phyloP scores from a whole-genome alignment of 1,140 invertebrate genomes.

The Drosophila arizonae region DNA sequence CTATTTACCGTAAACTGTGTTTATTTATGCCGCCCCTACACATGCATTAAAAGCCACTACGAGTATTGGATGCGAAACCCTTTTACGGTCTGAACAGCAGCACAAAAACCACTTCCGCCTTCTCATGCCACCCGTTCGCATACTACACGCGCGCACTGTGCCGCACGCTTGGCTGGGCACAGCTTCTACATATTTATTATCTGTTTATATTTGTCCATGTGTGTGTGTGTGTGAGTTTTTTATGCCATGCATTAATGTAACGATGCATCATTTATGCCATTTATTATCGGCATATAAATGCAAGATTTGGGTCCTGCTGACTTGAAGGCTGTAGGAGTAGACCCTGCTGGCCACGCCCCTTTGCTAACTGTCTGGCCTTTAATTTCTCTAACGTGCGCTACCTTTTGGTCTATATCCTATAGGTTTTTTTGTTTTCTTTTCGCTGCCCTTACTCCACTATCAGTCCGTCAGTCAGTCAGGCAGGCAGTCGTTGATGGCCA shows the following conservation, averaged over 20 bases:
- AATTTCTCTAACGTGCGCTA: slow-evolving; percentile 38
- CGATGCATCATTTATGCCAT: slow-evolving; percentile 80
- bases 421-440: not conserved
- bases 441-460: slow-evolving; percentile 2
- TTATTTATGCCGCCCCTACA: slow-evolving; percentile 12
- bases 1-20: slow-evolving; percentile 14
- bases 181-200: slow-evolving; percentile 63
- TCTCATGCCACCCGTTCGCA: slow-evolving; percentile 8
- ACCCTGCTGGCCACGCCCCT: slow-evolving; percentile 19
- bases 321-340: slow-evolving; percentile 25
- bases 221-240: slow-evolving; percentile 42
- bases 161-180: slow-evolving; percentile 35
- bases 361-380: slow-evolving; percentile 3
- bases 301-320: slow-evolving; percentile 57
- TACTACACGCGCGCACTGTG: slow-evolving; percentile 15
- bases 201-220: slow-evolving; percentile 34
- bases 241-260: slow-evolving; percentile 77
- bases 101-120: slow-evolving; percentile 40
- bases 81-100: slow-evolving; percentile 8
- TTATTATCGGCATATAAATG: slow-evolving; percentile 76
- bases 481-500: slow-evolving; percentile 51
- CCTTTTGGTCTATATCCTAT: slow-evolving; percentile 37
- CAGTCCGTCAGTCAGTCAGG: not conserved
- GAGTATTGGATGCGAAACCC: slow-evolving; percentile 14
- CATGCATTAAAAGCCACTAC: slow-evolving; percentile 18